A percentile compares a stretch with the other conserved stretches of the same genome.
These are phyloP conservation scores for Macrotus californicus DNA, from an alignment of 2,113 vertebrate species.

Conservation along the genomic window DNA sequence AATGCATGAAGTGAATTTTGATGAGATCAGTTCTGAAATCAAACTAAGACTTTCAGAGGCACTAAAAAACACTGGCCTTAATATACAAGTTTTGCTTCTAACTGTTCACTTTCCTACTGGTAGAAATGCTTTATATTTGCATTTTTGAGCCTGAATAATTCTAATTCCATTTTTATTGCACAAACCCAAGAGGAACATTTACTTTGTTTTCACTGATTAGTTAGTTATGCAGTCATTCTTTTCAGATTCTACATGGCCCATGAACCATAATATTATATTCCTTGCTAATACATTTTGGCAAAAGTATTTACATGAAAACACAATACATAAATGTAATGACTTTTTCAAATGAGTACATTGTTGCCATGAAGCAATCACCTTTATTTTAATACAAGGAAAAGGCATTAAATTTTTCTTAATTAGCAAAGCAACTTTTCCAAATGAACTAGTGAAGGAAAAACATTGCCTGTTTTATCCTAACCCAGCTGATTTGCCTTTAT, in stretches of 20 bases:
- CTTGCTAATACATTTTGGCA: constrained; percentile 83
- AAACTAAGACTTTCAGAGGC: constrained; percentile 52
- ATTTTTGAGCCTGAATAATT: constrained; percentile 86
- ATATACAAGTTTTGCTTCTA: constrained; percentile 63
- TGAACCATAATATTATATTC: constrained; percentile 85
- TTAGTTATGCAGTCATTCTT: constrained; percentile 84
- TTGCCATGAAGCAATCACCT: constrained; percentile 76
- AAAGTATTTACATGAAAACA: constrained; percentile 85
- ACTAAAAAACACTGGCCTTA: constrained; percentile 15
- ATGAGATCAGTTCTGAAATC: neutral
- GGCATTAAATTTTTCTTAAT: constrained; percentile 84
- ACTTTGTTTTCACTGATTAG: constrained; percentile 86
- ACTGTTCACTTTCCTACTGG: constrained; percentile 77
- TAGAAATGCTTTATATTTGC: constrained; percentile 80
- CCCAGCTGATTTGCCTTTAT: constrained; percentile 53
- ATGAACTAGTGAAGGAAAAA: constrained; percentile 74
- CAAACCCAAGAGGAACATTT: constrained; percentile 84
- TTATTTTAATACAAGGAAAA: constrained; percentile 72
- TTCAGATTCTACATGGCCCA: constrained; percentile 83
- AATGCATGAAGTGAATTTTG: constrained; percentile 20
- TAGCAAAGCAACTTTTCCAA: constrained; percentile 80
- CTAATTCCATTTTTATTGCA: constrained; percentile 83
- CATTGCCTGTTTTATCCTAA: constrained; percentile 50
- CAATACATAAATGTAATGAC: constrained; percentile 83
- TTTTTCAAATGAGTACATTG: constrained; percentile 79